A percentile compares a stretch with the other conserved stretches of the same genome.
phyloP scores from a whole-genome alignment of 2,888 invertebrate species.

The Tinea semifulvella region DNA sequence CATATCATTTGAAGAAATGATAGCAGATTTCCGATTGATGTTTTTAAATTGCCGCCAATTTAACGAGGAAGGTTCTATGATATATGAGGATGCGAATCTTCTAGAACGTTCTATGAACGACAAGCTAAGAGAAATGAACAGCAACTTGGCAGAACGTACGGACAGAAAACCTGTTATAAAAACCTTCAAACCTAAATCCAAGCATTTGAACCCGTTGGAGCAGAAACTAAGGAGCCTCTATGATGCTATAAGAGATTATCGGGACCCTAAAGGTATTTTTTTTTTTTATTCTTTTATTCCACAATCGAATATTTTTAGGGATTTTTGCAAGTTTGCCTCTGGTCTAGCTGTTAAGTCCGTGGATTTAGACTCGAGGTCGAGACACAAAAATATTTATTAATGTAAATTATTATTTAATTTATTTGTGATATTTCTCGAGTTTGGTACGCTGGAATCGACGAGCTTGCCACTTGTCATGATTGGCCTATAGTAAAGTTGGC shows the following conservation, averaged over 20 bases:
- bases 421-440: no score
- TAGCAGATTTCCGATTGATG: conserved; percentile 91
- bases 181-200: conserved; percentile 40
- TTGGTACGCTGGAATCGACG: no score
- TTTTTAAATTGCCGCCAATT: conserved; percentile 96
- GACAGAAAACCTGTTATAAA: conserved; percentile 67
- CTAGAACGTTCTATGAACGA: conserved; percentile 86
- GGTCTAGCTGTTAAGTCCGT: no score
- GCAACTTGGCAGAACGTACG: conserved; percentile 31
- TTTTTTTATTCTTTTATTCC: no score
- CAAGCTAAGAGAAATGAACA: conserved; percentile 79
- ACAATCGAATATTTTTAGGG: no score
- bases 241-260: conserved; percentile 89
- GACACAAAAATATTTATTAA: no score
- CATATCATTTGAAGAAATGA: conserved; percentile 83
- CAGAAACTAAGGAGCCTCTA: conserved; percentile 87
- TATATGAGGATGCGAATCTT: conserved; percentile 92
- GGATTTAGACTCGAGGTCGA: no score
- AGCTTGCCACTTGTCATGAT: no score
- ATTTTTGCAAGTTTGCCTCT: no score
- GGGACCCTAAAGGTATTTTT: conserved; percentile 56
- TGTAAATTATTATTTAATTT: no score
- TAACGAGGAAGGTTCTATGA: conserved; percentile 94
- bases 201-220: conserved; percentile 68
- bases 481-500: no score